Evolutionary conservation across 2,888 invertebrate species (phyloP), one percentile per base, ranked within the genome.

Genomic region (Lasioglossum oenotherae): DNA sequence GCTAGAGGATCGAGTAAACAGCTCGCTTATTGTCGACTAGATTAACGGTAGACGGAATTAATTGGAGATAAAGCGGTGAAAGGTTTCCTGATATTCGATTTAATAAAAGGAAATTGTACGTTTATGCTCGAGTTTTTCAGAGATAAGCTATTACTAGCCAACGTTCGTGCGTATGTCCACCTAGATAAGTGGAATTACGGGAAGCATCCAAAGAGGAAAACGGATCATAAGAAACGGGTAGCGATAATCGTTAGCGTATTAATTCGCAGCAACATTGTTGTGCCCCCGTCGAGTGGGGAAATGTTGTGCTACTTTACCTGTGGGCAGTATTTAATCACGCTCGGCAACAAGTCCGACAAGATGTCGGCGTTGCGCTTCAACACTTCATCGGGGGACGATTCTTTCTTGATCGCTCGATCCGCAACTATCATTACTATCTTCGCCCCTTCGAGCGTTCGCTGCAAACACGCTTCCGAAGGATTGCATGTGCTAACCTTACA

Each of bases 381-480:
- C 95, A 92, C 96, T 96, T 80, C 75, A 44, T 71, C 16, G 12
- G 67, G n/a, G 3, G 88, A 96, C 69, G 69, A 8, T 10, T 69
- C 69, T 69, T 95, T 96, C 95, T 88, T 96, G 96, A 76, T 97
- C 96, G 49, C 95, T 35, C 96, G 95, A 82, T 97, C 97, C 27
- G 97, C 97, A 1, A 97, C 96, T 71, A 97, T 96, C 74, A 97
- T 95, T 5, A 98, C 97, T 60, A 98, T 95, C 89, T 97, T 96
- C 4, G 97, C 96, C 60, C 96, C 92, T 14, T 89, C 78, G 41
- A 95, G 88, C 4, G 95, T 95, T 16, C 92, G 88, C 69, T 87
- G 86, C n/a, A 96, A 85, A 46, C 93, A 93, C 38, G 84, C 86
- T 31, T 89, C 92, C 38, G 94, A 94, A n/a, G 76, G 67, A 12